A percentile compares a stretch with the other conserved stretches of the same genome.
Evolutionary conservation across 2,797 vertebrate genomes (phyloP).

Genomic region (Thripadectes ignobilis): DNA sequence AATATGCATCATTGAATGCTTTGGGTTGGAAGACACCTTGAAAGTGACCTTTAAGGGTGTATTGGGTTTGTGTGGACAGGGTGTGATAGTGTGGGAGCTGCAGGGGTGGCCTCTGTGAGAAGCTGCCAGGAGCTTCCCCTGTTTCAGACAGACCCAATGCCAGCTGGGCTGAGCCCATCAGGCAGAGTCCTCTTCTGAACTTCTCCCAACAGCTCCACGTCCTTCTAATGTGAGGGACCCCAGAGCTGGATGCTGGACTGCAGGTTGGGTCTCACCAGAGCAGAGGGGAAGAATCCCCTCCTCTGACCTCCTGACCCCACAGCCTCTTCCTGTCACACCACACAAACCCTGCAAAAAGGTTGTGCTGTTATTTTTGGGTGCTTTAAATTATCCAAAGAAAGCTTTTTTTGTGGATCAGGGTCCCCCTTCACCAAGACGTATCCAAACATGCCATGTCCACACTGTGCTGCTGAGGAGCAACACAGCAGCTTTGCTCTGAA

Average conservation of each 20-base stretch:
- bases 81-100: background rate
- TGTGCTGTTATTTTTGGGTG: background rate
- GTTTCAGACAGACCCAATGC: background rate
- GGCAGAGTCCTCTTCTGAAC: background rate
- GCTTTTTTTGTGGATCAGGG: background rate
- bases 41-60: background rate
- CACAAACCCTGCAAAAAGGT: background rate
- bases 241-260: background rate
- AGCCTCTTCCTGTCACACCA: background rate
- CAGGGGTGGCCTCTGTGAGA: background rate
- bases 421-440: background rate
- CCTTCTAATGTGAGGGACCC: too few relatives aligned
- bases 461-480: background rate
- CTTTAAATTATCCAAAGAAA: background rate
- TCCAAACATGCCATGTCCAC: background rate
- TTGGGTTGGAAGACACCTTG: background rate
- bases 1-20: background rate
- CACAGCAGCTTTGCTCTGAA: rapidly evolving
- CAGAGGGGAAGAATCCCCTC: background rate
- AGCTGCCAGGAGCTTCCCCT: background rate
- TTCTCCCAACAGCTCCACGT: background rate
- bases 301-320: background rate
- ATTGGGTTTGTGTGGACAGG: background rate
- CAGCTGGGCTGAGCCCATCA: background rate
- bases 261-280: background rate